Base-by-base conservation (phyloP, 2,888 invertebrate genomes). In the Oligia fasciuncula region DNA sequence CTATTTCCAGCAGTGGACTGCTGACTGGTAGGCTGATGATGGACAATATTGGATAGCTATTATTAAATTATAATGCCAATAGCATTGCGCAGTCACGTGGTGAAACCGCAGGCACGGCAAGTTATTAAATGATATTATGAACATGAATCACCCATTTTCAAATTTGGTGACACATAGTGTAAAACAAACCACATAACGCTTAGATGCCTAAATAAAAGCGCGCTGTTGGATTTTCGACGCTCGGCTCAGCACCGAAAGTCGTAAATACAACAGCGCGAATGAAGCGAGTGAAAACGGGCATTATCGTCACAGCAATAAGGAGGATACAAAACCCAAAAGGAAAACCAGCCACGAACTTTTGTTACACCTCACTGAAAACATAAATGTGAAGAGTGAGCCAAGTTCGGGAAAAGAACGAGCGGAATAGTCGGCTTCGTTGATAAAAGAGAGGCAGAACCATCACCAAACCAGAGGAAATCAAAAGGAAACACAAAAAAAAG, bases 261-360 rank as follows among this genome's bases (percentile, higher is more conserved):
- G 4, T 19, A 9, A 40, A 40, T 40, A 13, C 13, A 40, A 54
- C 6, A 51, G 29, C 14, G 69, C 11, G 35, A 70, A 14, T 57
- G 14, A 35, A 35, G 35, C 57, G 8, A 70, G 23, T 17, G 23
- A 70, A 35, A 60, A 70, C 35, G 1, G 19, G 8, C 13, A 13
- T 29, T 13, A 35, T 0, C 14, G 23, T 57, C 57, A 46, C 17
- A 40, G n/a, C 35, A 57, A 13, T 35, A 6, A 13, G 29, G 17
- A 77, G 77, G 75, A 75, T 77, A 77, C 46, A 57, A 57, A 8
- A 13, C 0, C 17, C 8, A 57, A 35, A 17, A 57, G 75, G 75
- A 75, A 77, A 75, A 77, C 8, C 8, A 57, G 19, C 51, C 76
- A 40, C 29, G n/a, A 14, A 19, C 0, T 1, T 9, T 9, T 40